A percentile compares a stretch with the other conserved stretches of the same genome.
Conservation (phyloP, 2,113 vertebrate genomes). For the Nothobranchius furzeri region DNA sequence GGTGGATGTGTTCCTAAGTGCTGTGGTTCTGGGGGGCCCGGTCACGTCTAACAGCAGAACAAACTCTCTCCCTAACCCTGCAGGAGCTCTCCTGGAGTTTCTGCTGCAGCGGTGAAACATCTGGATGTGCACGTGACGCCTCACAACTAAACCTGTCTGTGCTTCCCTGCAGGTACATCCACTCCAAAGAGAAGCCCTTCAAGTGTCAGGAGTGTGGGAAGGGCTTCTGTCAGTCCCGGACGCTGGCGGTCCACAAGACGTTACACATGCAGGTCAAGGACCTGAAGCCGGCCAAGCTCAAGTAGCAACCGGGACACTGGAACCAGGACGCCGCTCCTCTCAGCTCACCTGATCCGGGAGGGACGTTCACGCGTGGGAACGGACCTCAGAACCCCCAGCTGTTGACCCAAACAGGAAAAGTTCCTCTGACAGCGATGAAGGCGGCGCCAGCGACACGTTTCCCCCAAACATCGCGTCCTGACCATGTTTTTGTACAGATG, state of each 20-base stretch:
- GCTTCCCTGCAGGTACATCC: conserved; percentile 88
- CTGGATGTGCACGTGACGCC: background rate
- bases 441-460: background rate
- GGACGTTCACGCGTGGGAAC: too few relatives aligned
- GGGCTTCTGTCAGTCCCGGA: conserved; percentile 99
- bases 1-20: too few relatives aligned
- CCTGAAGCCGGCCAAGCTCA: conserved; percentile 94
- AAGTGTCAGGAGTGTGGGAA: conserved; percentile 99
- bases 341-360: too few relatives aligned
- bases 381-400: too few relatives aligned
- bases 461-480: conserved; percentile 79
- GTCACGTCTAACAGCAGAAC: too few relatives aligned
- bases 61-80: too few relatives aligned
- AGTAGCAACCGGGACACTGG: conserved; percentile 68
- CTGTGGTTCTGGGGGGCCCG: too few relatives aligned
- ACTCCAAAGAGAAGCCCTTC: conserved; percentile 99
- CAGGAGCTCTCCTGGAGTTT: too few relatives aligned
- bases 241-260: conserved; percentile 99
- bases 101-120: background rate
- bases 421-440: too few relatives aligned
- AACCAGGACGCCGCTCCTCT: too few relatives aligned
- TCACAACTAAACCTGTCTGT: conserved; percentile 22
- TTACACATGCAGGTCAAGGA: conserved; percentile 99
- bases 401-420: too few relatives aligned
- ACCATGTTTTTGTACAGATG: conserved; percentile 85